phyloP scores from a whole-genome alignment of 2,797 vertebrate genomes.

The Pantherophis alleghaniensis region DNA sequence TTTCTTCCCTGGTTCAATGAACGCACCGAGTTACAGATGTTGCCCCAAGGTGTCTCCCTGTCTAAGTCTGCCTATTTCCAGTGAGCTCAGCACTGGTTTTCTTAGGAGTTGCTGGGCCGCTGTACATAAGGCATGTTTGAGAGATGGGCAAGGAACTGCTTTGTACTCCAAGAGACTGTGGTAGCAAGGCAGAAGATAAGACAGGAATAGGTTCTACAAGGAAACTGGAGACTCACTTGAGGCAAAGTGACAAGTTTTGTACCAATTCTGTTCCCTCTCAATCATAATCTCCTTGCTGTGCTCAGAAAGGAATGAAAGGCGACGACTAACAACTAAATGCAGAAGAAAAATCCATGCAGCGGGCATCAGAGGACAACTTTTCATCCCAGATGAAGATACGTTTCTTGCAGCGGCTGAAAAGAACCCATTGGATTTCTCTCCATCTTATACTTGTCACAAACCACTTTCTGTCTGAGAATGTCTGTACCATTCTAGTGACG shows the following conservation, averaged over 20 bases:
- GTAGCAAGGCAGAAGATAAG: neutral
- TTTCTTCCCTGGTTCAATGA: slow-evolving; percentile 31
- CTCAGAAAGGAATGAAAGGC: neutral
- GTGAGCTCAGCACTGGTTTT: slow-evolving; percentile 6
- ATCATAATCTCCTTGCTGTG: neutral
- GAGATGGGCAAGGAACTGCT: neutral
- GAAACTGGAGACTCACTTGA: neutral
- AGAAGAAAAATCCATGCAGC: neutral
- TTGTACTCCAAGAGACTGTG: neutral
- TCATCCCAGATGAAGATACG: neutral
- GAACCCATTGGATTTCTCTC: neutral
- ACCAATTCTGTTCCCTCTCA: neutral
- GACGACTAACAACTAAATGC: neutral
- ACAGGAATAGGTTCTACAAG: neutral
- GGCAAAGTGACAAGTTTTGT: neutral
- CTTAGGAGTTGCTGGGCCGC: slow-evolving; percentile 6
- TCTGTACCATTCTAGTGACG: neutral
- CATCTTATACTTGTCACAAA: no score
- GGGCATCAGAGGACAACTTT: neutral
- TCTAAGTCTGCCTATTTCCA: neutral
- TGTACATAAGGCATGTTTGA: slow-evolving; percentile 1
- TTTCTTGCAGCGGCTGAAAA: neutral
- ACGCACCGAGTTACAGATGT: slow-evolving; percentile 13
- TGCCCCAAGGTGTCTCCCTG: slow-evolving; percentile 17
- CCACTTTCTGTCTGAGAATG: neutral